Conservation (phyloP, 1,140 invertebrate genomes). For the Amphibalanus amphitrite region DNA sequence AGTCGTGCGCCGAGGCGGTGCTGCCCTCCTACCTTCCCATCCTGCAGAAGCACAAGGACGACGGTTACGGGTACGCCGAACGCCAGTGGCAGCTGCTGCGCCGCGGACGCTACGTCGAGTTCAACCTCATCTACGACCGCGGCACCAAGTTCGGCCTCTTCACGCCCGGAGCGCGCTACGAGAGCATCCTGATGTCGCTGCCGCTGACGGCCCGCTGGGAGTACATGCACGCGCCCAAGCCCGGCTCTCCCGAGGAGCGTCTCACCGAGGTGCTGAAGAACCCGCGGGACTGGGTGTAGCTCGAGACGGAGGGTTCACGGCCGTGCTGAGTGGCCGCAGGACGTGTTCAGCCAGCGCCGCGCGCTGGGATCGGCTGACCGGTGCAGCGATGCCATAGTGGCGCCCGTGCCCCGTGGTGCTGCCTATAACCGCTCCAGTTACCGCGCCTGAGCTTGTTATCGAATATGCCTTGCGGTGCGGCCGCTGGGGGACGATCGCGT, state of each 20-base stretch:
- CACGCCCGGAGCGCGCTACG: conserved; percentile 86
- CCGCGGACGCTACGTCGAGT: conserved; percentile 86
- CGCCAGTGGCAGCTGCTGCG: conserved; percentile 78
- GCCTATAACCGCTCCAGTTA: too few relatives aligned
- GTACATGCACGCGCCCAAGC: conserved; percentile 68
- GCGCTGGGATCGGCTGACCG: too few relatives aligned
- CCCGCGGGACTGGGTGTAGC: conserved; percentile 72
- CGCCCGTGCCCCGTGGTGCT: too few relatives aligned
- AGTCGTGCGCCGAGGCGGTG: conserved; percentile 71
- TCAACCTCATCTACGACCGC: conserved; percentile 92
- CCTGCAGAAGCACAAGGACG: conserved; percentile 70
- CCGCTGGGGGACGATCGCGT: too few relatives aligned
- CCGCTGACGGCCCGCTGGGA: conserved; percentile 85
- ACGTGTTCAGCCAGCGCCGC: too few relatives aligned
- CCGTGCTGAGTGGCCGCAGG: too few relatives aligned
- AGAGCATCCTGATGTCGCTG: conserved; percentile 93
- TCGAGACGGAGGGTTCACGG: too few relatives aligned
- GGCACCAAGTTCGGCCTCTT: conserved; percentile 94
- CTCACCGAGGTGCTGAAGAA: conserved; percentile 65
- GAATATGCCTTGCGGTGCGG: too few relatives aligned
- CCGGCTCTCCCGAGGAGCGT: conserved; percentile 51
- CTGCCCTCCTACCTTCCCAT: conserved; percentile 83
- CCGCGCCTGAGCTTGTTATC: too few relatives aligned
- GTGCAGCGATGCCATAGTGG: too few relatives aligned
- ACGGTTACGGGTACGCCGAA: conserved; percentile 59